Percentiles rank a stretch among this genome's conserved stretches.
phyloP scores from a whole-genome alignment of 2,797 vertebrate genomes.

The Allobates femoralis region DNA sequence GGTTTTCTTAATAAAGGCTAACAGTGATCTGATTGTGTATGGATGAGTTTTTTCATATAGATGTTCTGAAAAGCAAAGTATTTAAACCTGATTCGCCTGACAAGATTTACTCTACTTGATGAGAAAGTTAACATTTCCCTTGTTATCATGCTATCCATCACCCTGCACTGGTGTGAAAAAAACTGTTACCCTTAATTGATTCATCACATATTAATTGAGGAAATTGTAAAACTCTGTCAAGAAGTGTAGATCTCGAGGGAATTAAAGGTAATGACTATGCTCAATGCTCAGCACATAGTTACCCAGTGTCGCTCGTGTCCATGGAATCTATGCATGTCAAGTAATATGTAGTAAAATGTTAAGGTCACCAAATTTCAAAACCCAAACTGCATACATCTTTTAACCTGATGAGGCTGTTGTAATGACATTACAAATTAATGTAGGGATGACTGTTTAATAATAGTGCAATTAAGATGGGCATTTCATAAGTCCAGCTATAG shows the following conservation, averaged over 20 bases:
- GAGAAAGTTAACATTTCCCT: slow-evolving; percentile 2
- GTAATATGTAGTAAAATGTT: background rate
- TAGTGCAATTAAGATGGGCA: too few species aligned
- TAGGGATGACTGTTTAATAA: too few species aligned
- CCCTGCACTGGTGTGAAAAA: slow-evolving; percentile 30
- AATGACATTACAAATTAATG: too few species aligned
- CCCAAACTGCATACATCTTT: too few species aligned
- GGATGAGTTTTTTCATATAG: too few species aligned
- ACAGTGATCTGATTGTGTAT: too few species aligned
- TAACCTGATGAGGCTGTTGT: too few species aligned
- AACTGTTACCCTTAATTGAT: slow-evolving; percentile 38
- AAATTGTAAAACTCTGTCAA: slow-evolving; percentile 34
- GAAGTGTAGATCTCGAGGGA: slow-evolving; percentile 3
- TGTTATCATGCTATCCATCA: slow-evolving; percentile 35
- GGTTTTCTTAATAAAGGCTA: too few species aligned
- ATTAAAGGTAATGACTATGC: background rate
- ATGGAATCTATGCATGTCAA: background rate
- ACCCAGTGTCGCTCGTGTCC: background rate
- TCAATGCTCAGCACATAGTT: background rate
- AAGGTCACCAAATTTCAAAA: too few species aligned
- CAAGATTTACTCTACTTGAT: slow-evolving; percentile 29
- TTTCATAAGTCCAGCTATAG: too few species aligned
- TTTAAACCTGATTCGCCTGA: slow-evolving; percentile 13
- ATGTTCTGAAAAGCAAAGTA: too few species aligned
- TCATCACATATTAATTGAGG: slow-evolving; percentile 38